A percentile compares a stretch with the other conserved stretches of the same genome.
These are phyloP conservation scores for Microtus montanus DNA, from an alignment of 2,113 vertebrate species.

Conservation along the genomic window DNA sequence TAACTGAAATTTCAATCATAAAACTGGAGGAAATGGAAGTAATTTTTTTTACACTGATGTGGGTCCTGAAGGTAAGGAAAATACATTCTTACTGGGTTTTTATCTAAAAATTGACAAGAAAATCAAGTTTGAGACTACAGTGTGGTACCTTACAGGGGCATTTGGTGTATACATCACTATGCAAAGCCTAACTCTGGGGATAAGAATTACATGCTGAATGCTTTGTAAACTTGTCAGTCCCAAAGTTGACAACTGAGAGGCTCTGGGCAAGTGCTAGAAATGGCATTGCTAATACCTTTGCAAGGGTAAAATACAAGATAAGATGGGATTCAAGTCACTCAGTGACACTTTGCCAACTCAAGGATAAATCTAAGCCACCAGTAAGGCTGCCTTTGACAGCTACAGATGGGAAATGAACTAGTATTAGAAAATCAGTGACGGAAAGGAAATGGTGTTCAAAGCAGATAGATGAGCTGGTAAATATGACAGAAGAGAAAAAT, in stretches of 20 bases:
- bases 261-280: background rate
- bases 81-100: slow-evolving; percentile 56
- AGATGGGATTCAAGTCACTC: background rate
- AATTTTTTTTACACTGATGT: background rate
- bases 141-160: background rate
- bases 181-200: background rate
- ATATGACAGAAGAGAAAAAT: background rate
- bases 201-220: background rate
- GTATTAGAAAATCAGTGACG: background rate
- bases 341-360: slow-evolving; percentile 16
- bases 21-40: slow-evolving; percentile 6
- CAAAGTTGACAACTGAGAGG: background rate
- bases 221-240: slow-evolving; percentile 59
- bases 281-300: slow-evolving; percentile 36
- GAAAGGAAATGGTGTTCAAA: background rate
- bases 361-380: background rate
- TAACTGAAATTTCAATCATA: slow-evolving; percentile 37
- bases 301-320: background rate
- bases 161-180: background rate
- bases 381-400: slow-evolving; percentile 28
- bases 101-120: slow-evolving; percentile 48
- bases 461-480: background rate
- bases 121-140: background rate
- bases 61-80: slow-evolving; percentile 37
- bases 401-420: background rate